These are phyloP conservation scores for Acleris cristana DNA, from an alignment of 2,888 invertebrate genomes.

Conservation along the genomic window DNA sequence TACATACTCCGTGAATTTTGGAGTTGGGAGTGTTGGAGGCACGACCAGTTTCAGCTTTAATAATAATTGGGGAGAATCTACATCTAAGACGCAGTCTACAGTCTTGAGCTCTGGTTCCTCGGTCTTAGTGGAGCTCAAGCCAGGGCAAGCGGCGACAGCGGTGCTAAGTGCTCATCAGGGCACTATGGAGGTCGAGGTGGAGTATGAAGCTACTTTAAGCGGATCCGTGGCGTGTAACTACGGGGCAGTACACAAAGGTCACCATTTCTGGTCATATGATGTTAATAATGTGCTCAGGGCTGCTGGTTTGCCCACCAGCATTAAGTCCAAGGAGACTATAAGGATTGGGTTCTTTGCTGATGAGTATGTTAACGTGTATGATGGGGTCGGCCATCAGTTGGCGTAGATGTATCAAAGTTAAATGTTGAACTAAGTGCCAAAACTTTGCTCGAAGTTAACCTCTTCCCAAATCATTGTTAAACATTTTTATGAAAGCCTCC, in stretches of 20 bases:
- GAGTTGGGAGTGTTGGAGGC: conserved; percentile 10
- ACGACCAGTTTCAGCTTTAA: conserved; percentile 19
- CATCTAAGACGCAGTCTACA: conserved; percentile 19
- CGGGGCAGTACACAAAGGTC: conserved; percentile 13
- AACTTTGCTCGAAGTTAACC: too few species aligned
- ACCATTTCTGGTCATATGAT: conserved; percentile 31
- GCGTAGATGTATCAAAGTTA: not conserved
- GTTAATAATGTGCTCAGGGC: conserved; percentile 17
- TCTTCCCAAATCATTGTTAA: too few species aligned
- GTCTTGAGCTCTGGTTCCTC: conserved; percentile 13
- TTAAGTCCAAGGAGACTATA: conserved; percentile 18
- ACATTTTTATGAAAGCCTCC: too few species aligned
- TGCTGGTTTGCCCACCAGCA: conserved; percentile 15
- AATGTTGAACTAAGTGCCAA: not conserved
- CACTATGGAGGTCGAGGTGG: conserved; percentile 26
- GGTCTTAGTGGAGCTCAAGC: conserved; percentile 11
- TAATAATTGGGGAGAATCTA: conserved; percentile 30
- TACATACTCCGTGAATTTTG: conserved; percentile 20
- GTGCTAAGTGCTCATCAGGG: conserved; percentile 27
- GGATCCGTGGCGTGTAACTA: conserved; percentile 24
- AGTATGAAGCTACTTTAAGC: conserved; percentile 28
- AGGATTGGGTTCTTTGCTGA: conserved; percentile 25
- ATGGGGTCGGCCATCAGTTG: conserved; percentile 1
- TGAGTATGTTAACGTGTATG: conserved; percentile 15
- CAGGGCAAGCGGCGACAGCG: conserved; percentile 19